phyloP scores from a whole-genome alignment of 2,888 invertebrate species.

The Scaptomyza tumidula region DNA sequence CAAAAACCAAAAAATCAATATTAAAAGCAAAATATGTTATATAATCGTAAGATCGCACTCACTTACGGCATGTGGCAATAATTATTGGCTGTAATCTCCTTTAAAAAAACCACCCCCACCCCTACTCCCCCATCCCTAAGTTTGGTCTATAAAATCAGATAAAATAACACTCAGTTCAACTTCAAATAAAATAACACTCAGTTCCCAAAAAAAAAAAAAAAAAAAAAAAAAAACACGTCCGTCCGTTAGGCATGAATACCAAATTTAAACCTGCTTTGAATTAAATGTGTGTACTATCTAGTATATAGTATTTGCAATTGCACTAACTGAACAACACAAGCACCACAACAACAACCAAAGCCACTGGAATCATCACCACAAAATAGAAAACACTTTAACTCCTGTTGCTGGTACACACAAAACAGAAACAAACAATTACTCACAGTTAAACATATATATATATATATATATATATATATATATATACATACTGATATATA shows the following conservation, averaged over 20 bases:
- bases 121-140: conserved; percentile 6
- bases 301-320: conserved; percentile 6
- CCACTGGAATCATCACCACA: conserved; percentile 2
- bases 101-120: neutral
- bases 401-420: conserved; percentile 24
- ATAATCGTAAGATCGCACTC: conserved; percentile 44
- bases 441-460: neutral
- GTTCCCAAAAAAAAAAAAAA: neutral
- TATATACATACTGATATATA: neutral
- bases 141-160: conserved; percentile 40
- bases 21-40: conserved; percentile 2
- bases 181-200: too few relatives aligned
- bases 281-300: conserved; percentile 12
- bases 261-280: conserved; percentile 5
- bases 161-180: conserved; percentile 29
- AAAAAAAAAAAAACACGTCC: conserved; percentile 7
- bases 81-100: conserved; percentile 59
- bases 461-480: too few relatives aligned
- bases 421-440: conserved; percentile 5
- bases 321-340: conserved; percentile 30
- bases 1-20: conserved; percentile 23
- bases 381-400: conserved; percentile 7
- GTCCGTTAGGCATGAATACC: conserved; percentile 12
- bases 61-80: conserved; percentile 66
- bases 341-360: conserved; percentile 9